A percentile compares a stretch with the other conserved stretches of the same genome.
Conservation (phyloP, 2,888 invertebrate species). For the Diloba caeruleocephala region DNA sequence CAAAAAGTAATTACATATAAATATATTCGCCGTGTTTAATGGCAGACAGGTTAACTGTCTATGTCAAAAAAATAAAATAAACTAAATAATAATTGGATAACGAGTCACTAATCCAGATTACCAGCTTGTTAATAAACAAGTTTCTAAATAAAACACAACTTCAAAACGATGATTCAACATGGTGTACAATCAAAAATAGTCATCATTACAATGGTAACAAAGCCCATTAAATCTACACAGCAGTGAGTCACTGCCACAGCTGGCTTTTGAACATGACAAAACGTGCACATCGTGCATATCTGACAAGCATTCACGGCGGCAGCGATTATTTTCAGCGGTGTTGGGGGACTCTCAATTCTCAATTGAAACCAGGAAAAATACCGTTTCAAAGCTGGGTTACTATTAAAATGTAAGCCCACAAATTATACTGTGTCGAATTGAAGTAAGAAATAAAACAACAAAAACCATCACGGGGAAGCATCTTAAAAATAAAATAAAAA, state of each 20-base stretch:
- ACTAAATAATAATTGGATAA: no score
- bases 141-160: neutral
- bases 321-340: no score
- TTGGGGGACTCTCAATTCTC: no score
- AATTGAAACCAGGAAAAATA: neutral
- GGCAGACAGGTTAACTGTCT: conserved; percentile 25
- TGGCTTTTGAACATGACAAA: no score
- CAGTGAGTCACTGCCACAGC: no score
- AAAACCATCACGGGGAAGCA: conserved; percentile 35
- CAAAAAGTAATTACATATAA: conserved; percentile 12
- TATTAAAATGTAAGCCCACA: neutral
- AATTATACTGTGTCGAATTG: conserved; percentile 43
- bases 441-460: conserved; percentile 22
- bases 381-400: neutral
- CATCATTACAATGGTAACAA: no score
- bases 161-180: neutral
- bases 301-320: no score
- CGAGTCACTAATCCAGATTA: neutral
- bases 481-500: conserved; percentile 50
- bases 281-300: no score
- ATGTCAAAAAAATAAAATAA: conserved; percentile 11
- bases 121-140: neutral
- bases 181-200: no score
- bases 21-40: conserved; percentile 14
- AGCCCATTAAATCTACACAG: neutral